Evolutionary conservation across 2,797 vertebrate genomes (phyloP), one percentile per base, ranked within the genome.

Genomic region (Poeciliopsis infans): DNA sequence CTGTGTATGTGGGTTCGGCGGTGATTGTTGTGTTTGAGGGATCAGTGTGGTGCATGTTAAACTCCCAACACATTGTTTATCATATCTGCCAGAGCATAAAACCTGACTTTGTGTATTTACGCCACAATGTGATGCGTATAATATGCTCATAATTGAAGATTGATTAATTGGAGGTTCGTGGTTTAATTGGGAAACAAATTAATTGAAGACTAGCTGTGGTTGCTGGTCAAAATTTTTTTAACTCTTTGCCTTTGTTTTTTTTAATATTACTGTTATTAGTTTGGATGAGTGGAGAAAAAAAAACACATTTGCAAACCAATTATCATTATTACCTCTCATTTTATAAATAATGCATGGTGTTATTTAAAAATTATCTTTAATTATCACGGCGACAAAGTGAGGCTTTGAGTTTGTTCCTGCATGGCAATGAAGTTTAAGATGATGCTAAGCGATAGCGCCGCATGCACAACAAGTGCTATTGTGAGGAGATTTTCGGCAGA

Each of bases 11-110:
- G 76, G 28, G 78, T 82, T 85, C 79, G 82, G 80, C 78, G 81
- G 81, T 82, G 83, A 86, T 87, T 82, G 82, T 84, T 81, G 79
- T 88, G 85, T 90, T 89, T 87, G 61, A 81, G 59, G 75, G 83
- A 89, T 81, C 75, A 77, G 85, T 88, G 90, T 84, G 85, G 86
- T 86, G 90, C 81, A 92, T 89, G 61, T 79, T 72, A 84, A 91
- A 87, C 85, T 79, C 72, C 72, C 64, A 80, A 41, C 33, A 82
- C 66, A 49, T 83, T 88, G 81, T 87, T 85, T 86, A 78, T 80
- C 88, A 74, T 31, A 80, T 89, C 72, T 87, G 81, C 68, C 16
- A 64, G 76, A 82, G 78, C 72, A 86, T 74, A 78, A 79, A 77
- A 85, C 82, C 11, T 81, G 68, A 2, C 59, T 82, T 73, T 90